A percentile compares a stretch with the other conserved stretches of the same genome.
These are phyloP conservation scores for Ginglymostoma cirratum DNA, from an alignment of 2,113 vertebrate genomes.

Conservation along the genomic window DNA sequence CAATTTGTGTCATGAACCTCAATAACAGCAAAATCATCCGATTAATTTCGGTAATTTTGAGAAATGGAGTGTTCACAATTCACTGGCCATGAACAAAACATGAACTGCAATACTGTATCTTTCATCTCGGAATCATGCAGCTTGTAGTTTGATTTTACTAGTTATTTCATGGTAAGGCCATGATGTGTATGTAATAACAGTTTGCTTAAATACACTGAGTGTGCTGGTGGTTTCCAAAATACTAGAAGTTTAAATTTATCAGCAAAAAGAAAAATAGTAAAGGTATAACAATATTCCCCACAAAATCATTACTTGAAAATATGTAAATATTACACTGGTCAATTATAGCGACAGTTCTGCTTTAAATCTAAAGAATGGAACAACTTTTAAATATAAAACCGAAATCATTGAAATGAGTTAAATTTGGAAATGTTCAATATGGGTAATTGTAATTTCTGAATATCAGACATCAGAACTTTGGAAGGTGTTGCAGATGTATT, in stretches of 20 bases:
- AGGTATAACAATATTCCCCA: background rate
- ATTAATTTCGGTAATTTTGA: constrained; percentile 29
- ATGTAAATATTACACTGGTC: background rate
- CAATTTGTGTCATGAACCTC: background rate
- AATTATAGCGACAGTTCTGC: background rate
- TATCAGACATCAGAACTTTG: background rate
- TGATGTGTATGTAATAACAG: background rate
- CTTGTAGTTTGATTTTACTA: background rate
- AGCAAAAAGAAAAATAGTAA: background rate
- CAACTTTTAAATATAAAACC: background rate
- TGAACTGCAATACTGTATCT: background rate
- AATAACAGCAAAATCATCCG: background rate
- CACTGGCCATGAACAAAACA: background rate
- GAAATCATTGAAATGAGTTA: background rate
- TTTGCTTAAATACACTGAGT: background rate
- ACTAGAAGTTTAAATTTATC: background rate
- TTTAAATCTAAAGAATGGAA: background rate
- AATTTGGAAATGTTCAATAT: background rate
- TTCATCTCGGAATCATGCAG: background rate
- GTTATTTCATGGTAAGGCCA: background rate
- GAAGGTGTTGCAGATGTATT: background rate
- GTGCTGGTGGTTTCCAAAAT: background rate
- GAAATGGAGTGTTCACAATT: constrained; percentile 9
- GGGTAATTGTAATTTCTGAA: background rate
- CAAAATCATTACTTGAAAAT: background rate